Conservation (phyloP, 2,797 vertebrate genomes). For the Smutsia temminckii region DNA sequence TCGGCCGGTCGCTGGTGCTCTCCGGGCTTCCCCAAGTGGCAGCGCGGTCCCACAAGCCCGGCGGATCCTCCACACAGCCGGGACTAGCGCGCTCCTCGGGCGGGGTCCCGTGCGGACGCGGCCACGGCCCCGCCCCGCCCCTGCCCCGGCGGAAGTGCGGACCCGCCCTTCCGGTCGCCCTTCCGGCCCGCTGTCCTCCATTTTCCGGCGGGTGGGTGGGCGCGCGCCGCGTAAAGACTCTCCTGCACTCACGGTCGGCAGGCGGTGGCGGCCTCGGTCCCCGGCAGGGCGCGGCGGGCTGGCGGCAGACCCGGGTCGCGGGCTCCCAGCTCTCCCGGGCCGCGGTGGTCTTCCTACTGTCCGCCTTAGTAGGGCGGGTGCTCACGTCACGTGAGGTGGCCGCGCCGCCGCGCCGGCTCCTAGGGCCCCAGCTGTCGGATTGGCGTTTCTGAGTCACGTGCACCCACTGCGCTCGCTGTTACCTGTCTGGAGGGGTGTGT, state of each 20-base stretch:
- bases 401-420: not conserved
- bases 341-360: not conserved
- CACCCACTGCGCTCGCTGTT: not conserved
- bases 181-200: not conserved
- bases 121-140: accelerated
- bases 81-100: accelerated
- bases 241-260: not conserved
- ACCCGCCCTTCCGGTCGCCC: not conserved
- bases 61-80: accelerated
- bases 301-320: not conserved
- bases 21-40: not conserved
- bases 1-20: accelerated
- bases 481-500: accelerated
- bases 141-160: not conserved
- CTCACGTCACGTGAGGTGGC: slow-evolving; percentile 59
- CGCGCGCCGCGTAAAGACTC: slow-evolving; percentile 55
- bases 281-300: not conserved
- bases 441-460: not conserved
- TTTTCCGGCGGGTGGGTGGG: not conserved
- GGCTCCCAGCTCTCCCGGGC: not conserved
- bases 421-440: too few relatives aligned
- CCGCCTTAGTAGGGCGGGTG: not conserved
- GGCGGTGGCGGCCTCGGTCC: not conserved
- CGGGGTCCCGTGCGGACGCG: accelerated
- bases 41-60: accelerated